phyloP scores from a whole-genome alignment of 2,113 vertebrate species.

The Rhadina sibilatrix region DNA sequence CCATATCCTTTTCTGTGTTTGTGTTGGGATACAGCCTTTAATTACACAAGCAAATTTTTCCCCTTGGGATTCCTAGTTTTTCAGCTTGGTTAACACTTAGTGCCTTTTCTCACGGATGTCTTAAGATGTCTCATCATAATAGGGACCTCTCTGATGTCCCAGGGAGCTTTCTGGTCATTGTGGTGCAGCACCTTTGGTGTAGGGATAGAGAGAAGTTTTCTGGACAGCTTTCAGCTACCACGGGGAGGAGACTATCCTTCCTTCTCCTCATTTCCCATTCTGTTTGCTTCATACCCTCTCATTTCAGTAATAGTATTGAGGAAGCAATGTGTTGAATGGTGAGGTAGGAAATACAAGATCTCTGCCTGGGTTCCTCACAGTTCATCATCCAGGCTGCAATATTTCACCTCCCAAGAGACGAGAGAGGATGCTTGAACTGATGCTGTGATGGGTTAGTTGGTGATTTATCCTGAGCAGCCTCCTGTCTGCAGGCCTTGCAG shows the following conservation, averaged over 20 bases:
- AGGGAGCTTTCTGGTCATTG: not conserved
- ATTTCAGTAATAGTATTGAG: not conserved
- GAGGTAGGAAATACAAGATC: not conserved
- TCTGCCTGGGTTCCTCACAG: not conserved
- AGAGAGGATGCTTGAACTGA: not conserved
- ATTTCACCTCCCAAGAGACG: not conserved
- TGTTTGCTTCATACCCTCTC: not conserved
- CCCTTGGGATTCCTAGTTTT: not conserved
- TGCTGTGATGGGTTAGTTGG: rapidly evolving
- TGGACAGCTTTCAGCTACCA: not conserved
- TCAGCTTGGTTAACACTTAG: not conserved
- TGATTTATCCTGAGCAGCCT: not conserved
- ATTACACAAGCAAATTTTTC: not conserved
- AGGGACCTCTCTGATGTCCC: not conserved
- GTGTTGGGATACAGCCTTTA: not conserved
- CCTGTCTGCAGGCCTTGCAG: not conserved
- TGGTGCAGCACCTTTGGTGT: not conserved
- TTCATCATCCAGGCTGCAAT: not conserved
- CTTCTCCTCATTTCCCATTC: not conserved
- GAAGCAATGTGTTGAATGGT: not conserved
- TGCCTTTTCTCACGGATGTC: not conserved
- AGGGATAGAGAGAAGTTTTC: not conserved
- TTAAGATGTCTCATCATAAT: not conserved
- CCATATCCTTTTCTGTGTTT: not conserved
- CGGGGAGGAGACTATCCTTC: not conserved